Percentiles rank a stretch among this genome's conserved stretches.
These are phyloP conservation scores for Drosophila gaucha DNA, from an alignment of 2,888 invertebrate genomes.

Conservation along the genomic window DNA sequence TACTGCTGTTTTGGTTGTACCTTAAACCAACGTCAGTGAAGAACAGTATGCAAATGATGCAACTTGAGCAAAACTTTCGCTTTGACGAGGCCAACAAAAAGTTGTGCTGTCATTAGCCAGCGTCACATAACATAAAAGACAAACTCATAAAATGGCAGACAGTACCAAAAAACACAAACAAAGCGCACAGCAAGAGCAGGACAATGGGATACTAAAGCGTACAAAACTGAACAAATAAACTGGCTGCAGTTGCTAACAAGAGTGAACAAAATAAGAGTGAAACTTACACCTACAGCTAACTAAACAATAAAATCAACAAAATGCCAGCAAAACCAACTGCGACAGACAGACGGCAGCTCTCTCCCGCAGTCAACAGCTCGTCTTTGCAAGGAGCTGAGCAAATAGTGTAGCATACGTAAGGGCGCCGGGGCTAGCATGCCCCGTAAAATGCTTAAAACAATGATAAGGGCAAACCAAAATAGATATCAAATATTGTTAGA, in stretches of 20 bases:
- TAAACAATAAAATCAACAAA: conserved; percentile 59
- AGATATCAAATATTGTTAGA: conserved; percentile 48
- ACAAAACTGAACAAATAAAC: conserved; percentile 55
- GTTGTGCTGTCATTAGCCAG: conserved; percentile 57
- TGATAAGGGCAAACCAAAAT: conserved; percentile 56
- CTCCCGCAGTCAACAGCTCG: not conserved
- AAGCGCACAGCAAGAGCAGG: conserved; percentile 5
- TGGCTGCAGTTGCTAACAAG: conserved; percentile 38
- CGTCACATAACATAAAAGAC: conserved; percentile 41
- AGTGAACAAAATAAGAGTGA: conserved; percentile 32
- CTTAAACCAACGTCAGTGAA: conserved; percentile 27
- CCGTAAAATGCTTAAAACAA: conserved; percentile 54
- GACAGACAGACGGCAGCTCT: conserved; percentile 11
- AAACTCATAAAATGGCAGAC: conserved; percentile 61
- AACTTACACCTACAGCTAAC: conserved; percentile 53
- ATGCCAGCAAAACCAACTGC: conserved; percentile 28
- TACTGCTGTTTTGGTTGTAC: not conserved
- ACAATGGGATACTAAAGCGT: conserved; percentile 8
- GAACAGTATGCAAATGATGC: conserved; percentile 51
- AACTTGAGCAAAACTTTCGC: conserved; percentile 48
- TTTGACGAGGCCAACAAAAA: conserved; percentile 43
- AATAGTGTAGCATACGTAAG: conserved; percentile 44
- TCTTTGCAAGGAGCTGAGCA: conserved; percentile 15
- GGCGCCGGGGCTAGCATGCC: conserved; percentile 18
- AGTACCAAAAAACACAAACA: conserved; percentile 41